phyloP scores from a whole-genome alignment of 2,797 vertebrate genomes.

The Amazonetta brasiliensis region DNA sequence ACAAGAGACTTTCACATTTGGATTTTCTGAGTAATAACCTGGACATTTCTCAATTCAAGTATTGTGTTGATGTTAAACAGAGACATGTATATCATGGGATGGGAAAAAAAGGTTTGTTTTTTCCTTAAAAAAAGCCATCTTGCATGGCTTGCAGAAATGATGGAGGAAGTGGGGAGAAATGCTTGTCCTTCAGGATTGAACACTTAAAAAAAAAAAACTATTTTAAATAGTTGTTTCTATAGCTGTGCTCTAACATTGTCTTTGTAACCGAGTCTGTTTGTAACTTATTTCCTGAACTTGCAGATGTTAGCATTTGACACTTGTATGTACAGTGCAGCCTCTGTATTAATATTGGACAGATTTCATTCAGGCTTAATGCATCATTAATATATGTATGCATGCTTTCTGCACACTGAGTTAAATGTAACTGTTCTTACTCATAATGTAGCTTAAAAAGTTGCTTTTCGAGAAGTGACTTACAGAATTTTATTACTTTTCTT shows the following conservation, averaged over 20 bases:
- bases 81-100: neutral
- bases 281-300: constrained; percentile 15
- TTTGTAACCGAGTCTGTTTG: neutral
- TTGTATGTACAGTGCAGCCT: neutral
- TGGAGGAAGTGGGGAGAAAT: neutral
- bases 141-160: neutral
- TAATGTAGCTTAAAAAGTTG: neutral
- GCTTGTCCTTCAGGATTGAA: constrained; percentile 1
- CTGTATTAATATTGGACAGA: neutral
- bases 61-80: neutral
- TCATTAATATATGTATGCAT: neutral
- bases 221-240: neutral
- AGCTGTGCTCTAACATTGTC: neutral
- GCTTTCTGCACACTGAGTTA: neutral
- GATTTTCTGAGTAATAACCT: neutral
- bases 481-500: neutral
- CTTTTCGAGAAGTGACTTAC: neutral
- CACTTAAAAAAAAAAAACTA: neutral
- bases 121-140: neutral
- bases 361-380: neutral
- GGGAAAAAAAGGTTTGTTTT: neutral
- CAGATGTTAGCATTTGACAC: neutral
- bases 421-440: neutral
- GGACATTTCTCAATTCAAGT: neutral
- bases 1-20: neutral